Evolutionary conservation across 64 coral and sea anemone species (phyloP).

Genomic region (Astreopora myriophthalma): DNA sequence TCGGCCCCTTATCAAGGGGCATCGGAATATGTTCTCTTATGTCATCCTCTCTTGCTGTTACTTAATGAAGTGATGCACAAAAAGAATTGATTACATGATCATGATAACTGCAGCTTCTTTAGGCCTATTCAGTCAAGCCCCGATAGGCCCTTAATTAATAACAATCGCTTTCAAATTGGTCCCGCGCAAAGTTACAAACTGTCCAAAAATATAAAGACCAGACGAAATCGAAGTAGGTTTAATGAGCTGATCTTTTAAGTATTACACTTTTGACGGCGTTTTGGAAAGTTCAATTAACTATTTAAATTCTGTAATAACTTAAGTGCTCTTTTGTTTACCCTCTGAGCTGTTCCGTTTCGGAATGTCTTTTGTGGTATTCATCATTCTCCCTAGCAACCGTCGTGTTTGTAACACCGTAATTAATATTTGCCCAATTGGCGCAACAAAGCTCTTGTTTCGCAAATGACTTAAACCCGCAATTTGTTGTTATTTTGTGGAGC

Average conservation of each 20-base stretch:
- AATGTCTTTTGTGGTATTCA: not conserved
- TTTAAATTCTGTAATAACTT: not conserved
- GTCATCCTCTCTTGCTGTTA: too few species aligned
- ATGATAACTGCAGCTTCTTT: too few species aligned
- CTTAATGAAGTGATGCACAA: too few species aligned
- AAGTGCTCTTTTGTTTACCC: not conserved
- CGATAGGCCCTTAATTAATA: too few species aligned
- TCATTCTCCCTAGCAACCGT: slow-evolving; percentile 37
- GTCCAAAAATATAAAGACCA: not conserved
- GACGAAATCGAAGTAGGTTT: not conserved
- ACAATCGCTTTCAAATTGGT: too few species aligned
- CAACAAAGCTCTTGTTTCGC: not conserved
- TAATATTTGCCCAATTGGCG: not conserved
- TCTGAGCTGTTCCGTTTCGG: not conserved
- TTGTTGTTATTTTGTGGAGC: not conserved
- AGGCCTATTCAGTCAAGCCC: too few species aligned
- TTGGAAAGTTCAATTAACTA: slow-evolving; percentile 19
- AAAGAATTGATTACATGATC: too few species aligned
- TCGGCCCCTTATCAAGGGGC: too few species aligned
- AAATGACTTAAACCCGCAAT: not conserved
- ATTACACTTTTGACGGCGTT: not conserved
- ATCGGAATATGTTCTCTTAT: too few species aligned
- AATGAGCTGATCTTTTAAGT: not conserved
- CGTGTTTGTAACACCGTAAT: not conserved
- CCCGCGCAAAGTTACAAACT: not conserved